Base-by-base conservation (phyloP, 2,888 invertebrate species). In the Xestia xanthographa region DNA sequence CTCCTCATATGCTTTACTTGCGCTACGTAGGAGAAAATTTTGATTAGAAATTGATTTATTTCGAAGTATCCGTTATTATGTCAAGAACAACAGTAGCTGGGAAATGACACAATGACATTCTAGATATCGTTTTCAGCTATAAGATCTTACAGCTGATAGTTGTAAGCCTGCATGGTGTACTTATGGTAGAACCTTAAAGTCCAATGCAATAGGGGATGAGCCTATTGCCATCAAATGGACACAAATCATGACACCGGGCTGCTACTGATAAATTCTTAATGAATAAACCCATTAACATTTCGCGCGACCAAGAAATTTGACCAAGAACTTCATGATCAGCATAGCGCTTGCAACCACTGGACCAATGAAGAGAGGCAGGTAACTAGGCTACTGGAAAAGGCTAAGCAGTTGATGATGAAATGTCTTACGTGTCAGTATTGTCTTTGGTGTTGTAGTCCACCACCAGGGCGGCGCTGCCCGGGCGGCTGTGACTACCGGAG, bases 401-500 rank as follows among this genome's bases (percentile, higher is more conserved):
- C 17, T 29, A 60, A 14, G 12, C 62, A 38, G 62, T 11, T 22
- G 22, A 38, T 62, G 38, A 38, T 14, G n/a, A 63, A 26, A 8
- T 34, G 17, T 84, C 93, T 92, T 77, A 95, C 95, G 87, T 92
- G 80, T 95, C 95, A 74, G 82, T 90, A 76, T 89, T 92, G 50
- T 95, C 95, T 96, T 90, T 97, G 94, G 93, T 82, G 77, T 92
- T 91, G 88, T 95, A 96, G 87, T 96, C 95, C 38, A 96, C 93
- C 48, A 95, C 89, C 12, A 96, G 91, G 20, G 93, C 97, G 91
- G 97, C 97, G 91, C 97, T 97, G 88, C 97, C 97, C n/a, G 98
- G 98, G 58, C 98, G 97, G 88, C 98, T 98, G 95, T 98, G 98
- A 81, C 98, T 98, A 77, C 98, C 98, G 71, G 98, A 98, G 93